phyloP scores from a whole-genome alignment of 1,140 invertebrate species.

The Heliconius congener region DNA sequence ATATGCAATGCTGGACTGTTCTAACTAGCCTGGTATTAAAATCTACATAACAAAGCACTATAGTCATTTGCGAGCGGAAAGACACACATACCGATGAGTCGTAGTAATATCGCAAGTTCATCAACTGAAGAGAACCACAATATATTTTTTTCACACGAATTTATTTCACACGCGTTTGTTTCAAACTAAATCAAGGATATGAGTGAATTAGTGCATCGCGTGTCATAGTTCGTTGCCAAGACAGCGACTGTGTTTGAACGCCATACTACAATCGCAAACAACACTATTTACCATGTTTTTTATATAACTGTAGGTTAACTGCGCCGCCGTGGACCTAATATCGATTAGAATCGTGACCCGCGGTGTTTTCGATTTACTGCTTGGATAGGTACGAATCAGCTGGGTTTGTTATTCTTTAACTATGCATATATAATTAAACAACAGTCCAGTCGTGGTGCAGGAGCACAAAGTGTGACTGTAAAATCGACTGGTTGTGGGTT shows the following conservation, averaged over 20 bases:
- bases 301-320: conserved; percentile 57
- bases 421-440: not conserved
- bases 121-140: conserved; percentile 41
- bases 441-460: too few relatives aligned
- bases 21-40: not conserved
- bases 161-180: conserved; percentile 20
- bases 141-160: conserved; percentile 22
- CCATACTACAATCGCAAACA: conserved; percentile 6
- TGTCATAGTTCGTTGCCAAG: conserved; percentile 41
- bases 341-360: conserved; percentile 60
- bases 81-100: conserved; percentile 65
- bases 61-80: conserved; percentile 17
- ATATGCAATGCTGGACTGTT: not conserved
- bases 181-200: conserved; percentile 20
- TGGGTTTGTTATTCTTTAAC: conserved; percentile 45
- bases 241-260: conserved; percentile 30
- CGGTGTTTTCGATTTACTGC: conserved; percentile 52
- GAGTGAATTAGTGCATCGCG: conserved; percentile 29
- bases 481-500: too few relatives aligned
- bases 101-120: conserved; percentile 74
- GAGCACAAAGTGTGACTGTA: too few relatives aligned
- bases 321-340: conserved; percentile 67
- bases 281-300: conserved; percentile 30
- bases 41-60: not conserved
- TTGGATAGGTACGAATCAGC: conserved; percentile 34